These are phyloP conservation scores for Nyleta sp. DNA, from an alignment of 2,888 invertebrate species.

Conservation along the genomic window DNA sequence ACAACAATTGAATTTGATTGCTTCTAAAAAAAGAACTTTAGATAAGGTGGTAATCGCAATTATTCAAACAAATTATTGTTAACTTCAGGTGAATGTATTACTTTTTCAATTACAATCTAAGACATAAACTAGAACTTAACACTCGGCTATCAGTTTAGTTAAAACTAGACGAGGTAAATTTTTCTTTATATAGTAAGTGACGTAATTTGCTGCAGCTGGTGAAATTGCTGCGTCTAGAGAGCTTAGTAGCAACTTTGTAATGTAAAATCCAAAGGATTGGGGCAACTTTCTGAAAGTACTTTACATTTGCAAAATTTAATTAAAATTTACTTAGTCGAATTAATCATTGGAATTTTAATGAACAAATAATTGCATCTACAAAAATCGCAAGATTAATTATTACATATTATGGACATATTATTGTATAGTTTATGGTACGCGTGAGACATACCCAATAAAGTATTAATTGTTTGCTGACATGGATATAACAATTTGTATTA, in stretches of 20 bases:
- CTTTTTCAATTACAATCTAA: conserved; percentile 11
- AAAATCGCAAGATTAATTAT: no score
- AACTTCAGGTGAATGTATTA: conserved; percentile 1
- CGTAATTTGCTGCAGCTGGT: conserved; percentile 40
- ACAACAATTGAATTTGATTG: no score
- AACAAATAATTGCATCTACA: neutral
- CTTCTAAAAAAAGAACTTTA: neutral
- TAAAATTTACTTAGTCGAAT: conserved; percentile 20
- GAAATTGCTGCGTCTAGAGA: conserved; percentile 32
- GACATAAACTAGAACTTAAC: conserved; percentile 6
- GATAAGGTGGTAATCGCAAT: neutral
- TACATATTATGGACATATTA: no score
- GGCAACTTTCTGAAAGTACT: conserved; percentile 23
- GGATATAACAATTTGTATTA: neutral
- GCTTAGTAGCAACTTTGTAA: conserved; percentile 39
- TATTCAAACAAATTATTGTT: conserved; percentile 3
- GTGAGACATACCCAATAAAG: neutral
- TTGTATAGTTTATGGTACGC: no score
- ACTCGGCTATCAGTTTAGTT: conserved; percentile 9
- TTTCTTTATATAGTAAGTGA: conserved; percentile 36
- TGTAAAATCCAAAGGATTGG: conserved; percentile 30
- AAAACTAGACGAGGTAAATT: conserved; percentile 28
- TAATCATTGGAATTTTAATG: neutral
- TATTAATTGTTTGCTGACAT: conserved; percentile 1
- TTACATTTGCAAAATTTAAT: conserved; percentile 39